Base-by-base conservation (phyloP, 2,797 vertebrate species). In the Lepus oiostolus region DNA sequence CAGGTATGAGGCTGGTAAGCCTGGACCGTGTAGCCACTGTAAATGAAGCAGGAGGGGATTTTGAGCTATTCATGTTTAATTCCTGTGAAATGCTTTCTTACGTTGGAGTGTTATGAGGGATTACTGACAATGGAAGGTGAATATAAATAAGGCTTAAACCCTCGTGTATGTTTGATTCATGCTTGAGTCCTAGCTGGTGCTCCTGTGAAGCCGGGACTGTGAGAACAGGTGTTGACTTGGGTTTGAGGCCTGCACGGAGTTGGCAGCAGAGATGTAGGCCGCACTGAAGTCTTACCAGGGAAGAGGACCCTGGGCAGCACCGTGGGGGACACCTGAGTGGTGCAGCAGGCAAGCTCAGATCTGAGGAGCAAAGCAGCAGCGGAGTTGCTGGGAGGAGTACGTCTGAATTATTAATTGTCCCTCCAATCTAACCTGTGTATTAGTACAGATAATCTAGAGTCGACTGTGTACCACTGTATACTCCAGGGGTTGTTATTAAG, bases 91-190 rank as follows among this genome's bases (percentile, higher is more conserved):
- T 77, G 32, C 11, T 76, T 90, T 91, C 68, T 90, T 19, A 47
- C 75, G 79, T 42, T 95, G 30, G n/a, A 94, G 24, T 32, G 67
- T 75, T 81, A 35, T 35, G 35, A 94, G 26, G 7, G 38, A 72
- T 94, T 72, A 67, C n/a, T 81, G 28, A 91, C 81, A 93, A 60
- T 81, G 70, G 35, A 93, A 76, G 62, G 60, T 85, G 17, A 28
- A 2, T 91, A 68, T 65, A 85, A 88, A 67, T 83, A 82, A 90
- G 85, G 47, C 30, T 75, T 58, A 90, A 81, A 26, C 60, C 52
- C n/a, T 75, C 22, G 10, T 76, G 9, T 75, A 14, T 60, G 50
- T 90, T 91, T 87, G 38, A 90, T 75, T 75, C 16, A 21, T 82
- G 26, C 62, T 17, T 76, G 38, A 80, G 35, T 88, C 35, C n/a